phyloP scores from a whole-genome alignment of 2,888 invertebrate species.

The Sussaba pulchella region DNA sequence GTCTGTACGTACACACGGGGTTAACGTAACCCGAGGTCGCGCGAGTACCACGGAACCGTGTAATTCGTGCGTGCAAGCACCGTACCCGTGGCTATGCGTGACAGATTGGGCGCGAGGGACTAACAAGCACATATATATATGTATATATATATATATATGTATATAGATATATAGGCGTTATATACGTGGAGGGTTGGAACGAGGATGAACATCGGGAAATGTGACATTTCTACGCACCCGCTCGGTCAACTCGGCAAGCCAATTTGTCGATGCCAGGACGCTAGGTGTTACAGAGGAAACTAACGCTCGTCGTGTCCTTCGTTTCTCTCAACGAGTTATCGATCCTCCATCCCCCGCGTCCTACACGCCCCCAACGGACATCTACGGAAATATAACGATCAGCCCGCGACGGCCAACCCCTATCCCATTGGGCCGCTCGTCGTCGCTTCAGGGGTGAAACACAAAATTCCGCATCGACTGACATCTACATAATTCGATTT shows the following conservation, averaged over 20 bases:
- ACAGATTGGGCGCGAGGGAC: conserved; percentile 76
- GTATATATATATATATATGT: too few species aligned
- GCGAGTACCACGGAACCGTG: neutral
- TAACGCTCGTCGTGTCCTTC: conserved; percentile 46
- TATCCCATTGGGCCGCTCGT: conserved; percentile 5
- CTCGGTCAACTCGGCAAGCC: conserved; percentile 67
- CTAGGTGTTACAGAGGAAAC: conserved; percentile 25
- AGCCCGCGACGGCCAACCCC: too few species aligned
- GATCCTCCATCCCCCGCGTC: conserved; percentile 45
- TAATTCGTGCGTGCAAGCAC: conserved; percentile 27
- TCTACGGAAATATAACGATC: conserved; percentile 43
- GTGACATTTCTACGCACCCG: conserved; percentile 64
- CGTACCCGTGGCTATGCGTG: conserved; percentile 70
- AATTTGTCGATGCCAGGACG: conserved; percentile 75
- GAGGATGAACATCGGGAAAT: conserved; percentile 58
- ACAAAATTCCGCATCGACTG: conserved; percentile 7
- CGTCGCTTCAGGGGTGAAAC: neutral
- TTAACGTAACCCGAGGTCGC: neutral
- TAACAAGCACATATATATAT: conserved; percentile 72
- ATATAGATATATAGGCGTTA: too few species aligned
- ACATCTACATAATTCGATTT: conserved; percentile 8
- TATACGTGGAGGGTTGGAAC: conserved; percentile 9
- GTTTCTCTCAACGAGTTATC: conserved; percentile 58
- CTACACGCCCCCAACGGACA: too few species aligned
- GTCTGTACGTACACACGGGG: neutral